Percentiles rank a stretch among this genome's conserved stretches.
These are phyloP conservation scores for Leguminivora glycinivorella DNA, from an alignment of 1,140 invertebrate genomes.

Conservation along the genomic window DNA sequence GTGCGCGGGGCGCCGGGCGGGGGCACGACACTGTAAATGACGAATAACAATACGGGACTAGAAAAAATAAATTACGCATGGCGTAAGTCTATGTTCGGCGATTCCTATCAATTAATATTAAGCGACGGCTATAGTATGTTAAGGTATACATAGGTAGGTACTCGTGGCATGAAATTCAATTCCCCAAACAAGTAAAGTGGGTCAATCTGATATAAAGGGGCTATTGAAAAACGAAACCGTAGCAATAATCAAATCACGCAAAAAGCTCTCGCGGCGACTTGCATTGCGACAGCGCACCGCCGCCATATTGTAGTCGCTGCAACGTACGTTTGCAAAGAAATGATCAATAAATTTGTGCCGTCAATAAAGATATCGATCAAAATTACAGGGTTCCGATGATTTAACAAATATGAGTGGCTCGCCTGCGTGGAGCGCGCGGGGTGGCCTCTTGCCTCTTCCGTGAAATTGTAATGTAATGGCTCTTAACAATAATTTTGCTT, in stretches of 20 bases:
- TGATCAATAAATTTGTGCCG: conserved; percentile 74
- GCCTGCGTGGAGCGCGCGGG: conserved; percentile 54
- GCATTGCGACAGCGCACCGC: conserved; percentile 53
- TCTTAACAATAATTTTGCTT: conserved; percentile 64
- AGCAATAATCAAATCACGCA: conserved; percentile 64
- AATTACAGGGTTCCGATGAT: conserved; percentile 77
- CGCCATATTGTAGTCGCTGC: conserved; percentile 65
- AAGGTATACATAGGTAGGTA: neutral
- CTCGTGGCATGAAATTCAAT: conserved; percentile 55
- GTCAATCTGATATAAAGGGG: conserved; percentile 71
- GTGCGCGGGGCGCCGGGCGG: no score
- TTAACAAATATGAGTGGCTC: conserved; percentile 73
- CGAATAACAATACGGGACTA: no score
- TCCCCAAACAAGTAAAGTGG: conserved; percentile 62
- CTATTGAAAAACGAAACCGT: conserved; percentile 74
- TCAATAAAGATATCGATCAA: conserved; percentile 79
- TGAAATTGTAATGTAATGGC: conserved; percentile 67
- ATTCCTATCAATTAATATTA: conserved; percentile 16
- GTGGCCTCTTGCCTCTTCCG: conserved; percentile 68
- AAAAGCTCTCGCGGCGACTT: conserved; percentile 53
- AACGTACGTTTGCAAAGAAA: conserved; percentile 69
- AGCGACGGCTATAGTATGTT: neutral
- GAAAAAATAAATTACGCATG: neutral
- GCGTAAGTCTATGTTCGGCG: neutral
- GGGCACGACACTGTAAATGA: no score